Base-by-base conservation (phyloP, 2,113 vertebrate species). In the Ammodytes dubius region DNA sequence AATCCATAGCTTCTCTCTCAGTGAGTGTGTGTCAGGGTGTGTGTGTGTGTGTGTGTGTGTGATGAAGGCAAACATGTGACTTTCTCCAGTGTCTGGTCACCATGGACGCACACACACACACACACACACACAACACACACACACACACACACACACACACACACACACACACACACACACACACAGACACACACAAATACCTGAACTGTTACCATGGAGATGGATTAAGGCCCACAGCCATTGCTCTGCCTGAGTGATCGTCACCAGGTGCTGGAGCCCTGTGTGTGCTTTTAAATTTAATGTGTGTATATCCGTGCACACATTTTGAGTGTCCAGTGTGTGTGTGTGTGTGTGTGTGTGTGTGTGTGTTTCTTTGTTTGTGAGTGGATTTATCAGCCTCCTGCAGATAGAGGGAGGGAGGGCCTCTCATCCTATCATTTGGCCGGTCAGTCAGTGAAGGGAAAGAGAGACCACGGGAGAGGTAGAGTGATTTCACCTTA, bases 351-450 rank as follows among this genome's bases (percentile, higher is more conserved):
- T 85, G 79, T 70, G 57, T 79, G 58, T 54, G 73, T 64, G 61
- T 54, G 56, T 27, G 56, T 70, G 42, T 70, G 57, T 19, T 52
- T 74, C 65, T 75, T 78, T 77, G 47, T 66, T 76, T 63, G 77
- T 39, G 54, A 73, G 58, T 71, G 77, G 80, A 77, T 79, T 84
- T 89, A 91, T 92, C 88, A 86, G 76, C 13, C 65, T 70, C 70
- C 82, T 60, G 76, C 82, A 89, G 82, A 82, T 53, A 60, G 11
- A 54, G 0, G 7, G 82, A 78, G 85, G 87, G 15, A 60, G 50
- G 52, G 69, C 66, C 73, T 68, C 66, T 54, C 73, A 59, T 88
- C 37, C 65, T 67, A 72, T 87, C 71, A 79, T 68, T 74, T 63
- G 72, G 75, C 53, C 45, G 37, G 76, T 82, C 79, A 67, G 43